Conservation (phyloP, 2,888 invertebrate species). For the Napeogenes inachia region DNA sequence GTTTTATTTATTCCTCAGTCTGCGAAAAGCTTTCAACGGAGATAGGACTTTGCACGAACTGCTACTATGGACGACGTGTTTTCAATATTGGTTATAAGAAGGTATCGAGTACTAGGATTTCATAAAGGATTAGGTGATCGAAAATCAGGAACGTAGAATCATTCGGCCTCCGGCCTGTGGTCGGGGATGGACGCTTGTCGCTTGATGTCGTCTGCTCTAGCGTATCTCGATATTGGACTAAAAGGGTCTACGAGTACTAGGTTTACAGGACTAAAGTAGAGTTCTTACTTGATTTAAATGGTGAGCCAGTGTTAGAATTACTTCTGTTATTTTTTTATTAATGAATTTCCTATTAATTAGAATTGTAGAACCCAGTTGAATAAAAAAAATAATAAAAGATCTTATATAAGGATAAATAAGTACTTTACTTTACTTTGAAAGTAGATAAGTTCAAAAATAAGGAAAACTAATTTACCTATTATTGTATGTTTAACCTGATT, state of each 20-base stretch:
- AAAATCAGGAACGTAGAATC: slow-evolving; percentile 9
- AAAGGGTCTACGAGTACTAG: slow-evolving; percentile 30
- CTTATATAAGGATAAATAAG: no score
- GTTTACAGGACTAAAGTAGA: slow-evolving; percentile 25
- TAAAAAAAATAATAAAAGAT: no score
- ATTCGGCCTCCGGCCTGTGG: slow-evolving; percentile 25
- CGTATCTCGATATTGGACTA: slow-evolving; percentile 23
- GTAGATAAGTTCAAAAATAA: no score
- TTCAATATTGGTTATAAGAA: slow-evolving; percentile 24
- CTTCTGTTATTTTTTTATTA: slow-evolving; percentile 2
- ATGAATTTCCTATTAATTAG: neutral
- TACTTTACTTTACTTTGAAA: no score
- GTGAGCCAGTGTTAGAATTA: neutral
- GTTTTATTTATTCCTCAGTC: slow-evolving; percentile 10
- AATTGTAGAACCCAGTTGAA: no score
- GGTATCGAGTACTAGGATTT: slow-evolving; percentile 47
- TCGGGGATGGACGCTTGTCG: slow-evolving; percentile 21
- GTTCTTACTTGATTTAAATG: neutral
- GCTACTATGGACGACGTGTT: slow-evolving; percentile 9
- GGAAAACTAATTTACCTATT: no score
- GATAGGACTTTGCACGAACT: slow-evolving; percentile 6
- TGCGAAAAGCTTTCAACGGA: slow-evolving; percentile 14
- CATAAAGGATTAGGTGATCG: slow-evolving; percentile 31
- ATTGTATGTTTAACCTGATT: no score
- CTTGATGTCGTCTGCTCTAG: slow-evolving; percentile 15